Conservation (phyloP, 2,888 invertebrate genomes). For the Morpho helenor region DNA sequence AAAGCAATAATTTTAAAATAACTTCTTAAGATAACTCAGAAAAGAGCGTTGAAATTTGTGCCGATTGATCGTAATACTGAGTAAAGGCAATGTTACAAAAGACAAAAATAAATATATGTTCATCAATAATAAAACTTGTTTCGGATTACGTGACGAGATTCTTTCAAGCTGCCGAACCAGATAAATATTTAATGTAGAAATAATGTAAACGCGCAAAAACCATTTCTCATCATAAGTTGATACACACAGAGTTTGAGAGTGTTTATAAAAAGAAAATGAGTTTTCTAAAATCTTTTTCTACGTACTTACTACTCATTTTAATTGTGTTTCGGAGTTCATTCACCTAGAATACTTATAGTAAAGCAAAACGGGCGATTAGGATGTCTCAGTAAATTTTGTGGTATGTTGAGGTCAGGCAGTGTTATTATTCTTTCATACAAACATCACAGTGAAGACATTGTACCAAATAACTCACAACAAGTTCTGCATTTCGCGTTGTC, state of each 20-base stretch:
- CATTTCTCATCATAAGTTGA: background rate
- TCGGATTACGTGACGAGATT: background rate
- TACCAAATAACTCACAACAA: no score
- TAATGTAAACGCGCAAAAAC: background rate
- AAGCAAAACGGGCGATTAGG: background rate
- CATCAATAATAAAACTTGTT: background rate
- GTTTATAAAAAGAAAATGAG: background rate
- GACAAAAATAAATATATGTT: background rate
- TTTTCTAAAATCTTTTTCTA: background rate
- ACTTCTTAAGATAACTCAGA: no score
- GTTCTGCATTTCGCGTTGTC: no score
- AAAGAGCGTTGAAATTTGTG: no score
- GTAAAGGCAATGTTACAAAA: no score
- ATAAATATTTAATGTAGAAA: background rate
- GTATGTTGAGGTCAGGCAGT: no score
- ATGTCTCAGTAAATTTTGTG: no score
- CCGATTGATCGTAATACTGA: no score
- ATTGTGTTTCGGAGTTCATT: background rate
- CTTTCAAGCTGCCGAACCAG: background rate
- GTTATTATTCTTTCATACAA: no score
- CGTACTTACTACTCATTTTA: background rate
- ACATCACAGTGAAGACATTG: no score
- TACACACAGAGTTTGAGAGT: background rate
- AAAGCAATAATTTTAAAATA: no score
- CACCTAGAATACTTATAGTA: background rate